phyloP scores from a whole-genome alignment of 2,797 vertebrate species.

The Decapterus maruadsi region DNA sequence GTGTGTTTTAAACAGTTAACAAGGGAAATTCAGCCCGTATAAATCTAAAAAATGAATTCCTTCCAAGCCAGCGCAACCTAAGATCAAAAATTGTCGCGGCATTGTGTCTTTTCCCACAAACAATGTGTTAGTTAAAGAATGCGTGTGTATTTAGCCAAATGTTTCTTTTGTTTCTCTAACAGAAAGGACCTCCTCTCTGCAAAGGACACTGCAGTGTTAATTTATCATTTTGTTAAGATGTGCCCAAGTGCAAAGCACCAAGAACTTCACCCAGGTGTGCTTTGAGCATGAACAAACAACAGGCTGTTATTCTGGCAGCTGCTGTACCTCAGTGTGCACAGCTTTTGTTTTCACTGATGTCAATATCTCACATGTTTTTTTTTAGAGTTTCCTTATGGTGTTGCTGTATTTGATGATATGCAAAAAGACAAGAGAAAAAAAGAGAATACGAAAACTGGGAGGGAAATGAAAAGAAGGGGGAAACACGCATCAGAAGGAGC shows the following conservation, averaged over 20 bases:
- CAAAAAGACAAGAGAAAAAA: conserved; percentile 9
- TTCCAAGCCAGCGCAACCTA: neutral
- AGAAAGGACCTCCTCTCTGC: conserved; percentile 17
- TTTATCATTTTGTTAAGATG: conserved; percentile 41
- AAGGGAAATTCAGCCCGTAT: neutral
- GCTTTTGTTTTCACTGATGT: conserved; percentile 22
- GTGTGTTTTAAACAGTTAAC: neutral
- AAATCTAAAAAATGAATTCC: neutral
- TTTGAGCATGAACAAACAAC: conserved; percentile 36
- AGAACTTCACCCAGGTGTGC: conserved; percentile 31
- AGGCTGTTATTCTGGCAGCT: conserved; percentile 1
- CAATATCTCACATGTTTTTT: neutral
- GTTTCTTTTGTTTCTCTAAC: conserved; percentile 6
- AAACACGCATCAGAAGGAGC: conserved; percentile 2
- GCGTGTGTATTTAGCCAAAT: neutral
- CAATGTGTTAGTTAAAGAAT: too few relatives aligned
- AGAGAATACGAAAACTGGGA: conserved; percentile 1
- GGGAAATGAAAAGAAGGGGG: conserved; percentile 21
- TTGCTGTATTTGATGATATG: conserved; percentile 15
- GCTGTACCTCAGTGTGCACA: neutral
- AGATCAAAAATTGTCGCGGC: neutral
- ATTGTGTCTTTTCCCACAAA: neutral
- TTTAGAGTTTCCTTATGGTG: conserved; percentile 7
- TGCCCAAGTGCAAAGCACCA: conserved; percentile 33
- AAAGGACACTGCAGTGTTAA: conserved; percentile 44